Evolutionary conservation across 1,140 invertebrate genomes (phyloP), one percentile per base, ranked within the genome.

Genomic region (Caenorhabditis brenneri): DNA sequence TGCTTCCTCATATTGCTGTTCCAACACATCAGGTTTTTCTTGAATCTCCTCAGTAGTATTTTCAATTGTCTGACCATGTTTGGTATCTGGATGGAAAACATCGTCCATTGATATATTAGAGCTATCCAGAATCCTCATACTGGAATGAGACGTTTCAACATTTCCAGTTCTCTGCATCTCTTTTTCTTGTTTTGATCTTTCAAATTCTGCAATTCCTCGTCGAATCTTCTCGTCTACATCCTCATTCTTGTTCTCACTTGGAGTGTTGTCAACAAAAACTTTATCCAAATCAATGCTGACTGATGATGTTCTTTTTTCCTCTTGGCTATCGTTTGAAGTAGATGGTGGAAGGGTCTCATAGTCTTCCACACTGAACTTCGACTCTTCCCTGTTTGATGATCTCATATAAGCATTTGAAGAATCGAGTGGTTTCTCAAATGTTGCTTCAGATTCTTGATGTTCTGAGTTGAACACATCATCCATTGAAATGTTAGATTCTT

Each of bases 401-500:
- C n/a, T n/a, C n/a, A n/a, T n/a, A n/a, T n/a, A n/a, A n/a, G n/a
- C n/a, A n/a, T n/a, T n/a, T n/a, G n/a, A n/a, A n/a, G n/a, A n/a
- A n/a, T n/a, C n/a, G n/a, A n/a, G n/a, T n/a, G n/a, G n/a, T n/a
- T n/a, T n/a, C n/a, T n/a, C n/a, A n/a, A n/a, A n/a, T n/a, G n/a
- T n/a, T n/a, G n/a, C n/a, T n/a, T n/a, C n/a, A n/a, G n/a, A n/a
- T n/a, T n/a, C n/a, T n/a, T n/a, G n/a, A n/a, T n/a, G n/a, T n/a
- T n/a, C n/a, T n/a, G n/a, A n/a, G n/a, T n/a, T n/a, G n/a, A n/a
- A n/a, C n/a, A n/a, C n/a, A n/a, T n/a, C n/a, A n/a, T n/a, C n/a
- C n/a, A n/a, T n/a, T n/a, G n/a, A 74, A n/a, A 74, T 74, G n/a
- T 74, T 9, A 10, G 65, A 74, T 16, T 74, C 36, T 10, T 74